Percentiles rank a stretch among this genome's conserved stretches.
Conservation (phyloP, 2,888 invertebrate species). For the Drosophila neutralis region DNA sequence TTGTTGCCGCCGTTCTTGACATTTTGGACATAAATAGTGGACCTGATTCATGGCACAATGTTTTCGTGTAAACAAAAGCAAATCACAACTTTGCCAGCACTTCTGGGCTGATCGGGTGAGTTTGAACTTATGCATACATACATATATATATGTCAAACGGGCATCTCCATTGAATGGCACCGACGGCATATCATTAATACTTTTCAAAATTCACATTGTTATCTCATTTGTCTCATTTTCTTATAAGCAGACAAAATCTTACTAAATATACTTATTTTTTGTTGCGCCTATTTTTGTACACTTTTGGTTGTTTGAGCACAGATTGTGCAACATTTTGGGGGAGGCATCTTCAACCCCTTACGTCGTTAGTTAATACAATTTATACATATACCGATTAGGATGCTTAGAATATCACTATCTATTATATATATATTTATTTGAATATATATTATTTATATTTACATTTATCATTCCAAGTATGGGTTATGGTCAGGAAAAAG, state of each 20-base stretch:
- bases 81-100: slow-evolving; percentile 1
- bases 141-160: background rate
- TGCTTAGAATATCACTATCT: background rate
- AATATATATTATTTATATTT: background rate
- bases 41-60: slow-evolving; percentile 62
- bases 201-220: background rate
- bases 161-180: background rate
- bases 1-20: slow-evolving; percentile 72
- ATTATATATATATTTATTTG: background rate
- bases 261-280: background rate
- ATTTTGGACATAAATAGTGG: slow-evolving; percentile 69
- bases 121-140: slow-evolving; percentile 2
- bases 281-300: background rate
- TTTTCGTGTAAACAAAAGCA: slow-evolving; percentile 29
- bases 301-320: background rate
- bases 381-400: background rate
- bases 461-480: background rate
- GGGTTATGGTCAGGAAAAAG: background rate
- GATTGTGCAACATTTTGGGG: background rate
- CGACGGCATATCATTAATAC: background rate
- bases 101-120: slow-evolving; percentile 42
- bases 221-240: background rate
- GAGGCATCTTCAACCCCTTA: background rate
- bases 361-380: background rate
- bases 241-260: background rate